These are phyloP conservation scores for Adelosebastes latens DNA, from an alignment of 2,797 vertebrate genomes.

Conservation along the genomic window DNA sequence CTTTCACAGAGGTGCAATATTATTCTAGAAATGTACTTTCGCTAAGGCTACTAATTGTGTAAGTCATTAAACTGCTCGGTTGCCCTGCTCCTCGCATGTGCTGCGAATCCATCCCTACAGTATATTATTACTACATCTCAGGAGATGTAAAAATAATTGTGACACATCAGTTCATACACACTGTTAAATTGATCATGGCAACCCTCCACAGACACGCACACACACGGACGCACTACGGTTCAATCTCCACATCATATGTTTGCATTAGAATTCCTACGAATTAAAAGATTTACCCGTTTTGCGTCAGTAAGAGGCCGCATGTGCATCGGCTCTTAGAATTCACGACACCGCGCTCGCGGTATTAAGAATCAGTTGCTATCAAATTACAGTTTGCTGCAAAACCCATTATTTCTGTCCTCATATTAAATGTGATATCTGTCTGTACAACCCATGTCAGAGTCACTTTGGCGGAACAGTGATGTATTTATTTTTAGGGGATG, in stretches of 20 bases:
- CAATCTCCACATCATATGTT: constrained; percentile 7
- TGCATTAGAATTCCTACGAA: constrained; percentile 27
- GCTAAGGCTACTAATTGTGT: constrained; percentile 50
- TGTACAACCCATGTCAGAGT: constrained; percentile 74
- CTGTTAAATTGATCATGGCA: constrained; percentile 22
- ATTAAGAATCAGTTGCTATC: constrained; percentile 65
- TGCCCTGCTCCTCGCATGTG: constrained; percentile 16
- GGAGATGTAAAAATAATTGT: constrained; percentile 27
- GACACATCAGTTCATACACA: constrained; percentile 6
- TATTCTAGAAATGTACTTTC: constrained; percentile 45
- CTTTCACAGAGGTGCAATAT: constrained; percentile 41
- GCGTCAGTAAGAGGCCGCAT: constrained; percentile 22
- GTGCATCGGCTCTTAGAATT: constrained; percentile 46
- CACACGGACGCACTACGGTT: background rate
- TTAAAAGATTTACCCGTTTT: constrained; percentile 24
- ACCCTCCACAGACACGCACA: background rate
- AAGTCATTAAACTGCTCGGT: constrained; percentile 54
- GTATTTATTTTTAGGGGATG: constrained; percentile 75
- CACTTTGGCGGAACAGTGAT: constrained; percentile 71
- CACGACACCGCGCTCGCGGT: constrained; percentile 14
- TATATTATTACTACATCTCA: constrained; percentile 1
- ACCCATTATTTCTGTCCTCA: constrained; percentile 70
- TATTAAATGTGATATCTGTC: constrained; percentile 74
- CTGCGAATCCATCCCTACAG: background rate
- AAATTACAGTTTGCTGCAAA: constrained; percentile 71